A percentile compares a stretch with the other conserved stretches of the same genome.
phyloP scores from a whole-genome alignment of 1,140 invertebrate species.

The Lineus longissimus region DNA sequence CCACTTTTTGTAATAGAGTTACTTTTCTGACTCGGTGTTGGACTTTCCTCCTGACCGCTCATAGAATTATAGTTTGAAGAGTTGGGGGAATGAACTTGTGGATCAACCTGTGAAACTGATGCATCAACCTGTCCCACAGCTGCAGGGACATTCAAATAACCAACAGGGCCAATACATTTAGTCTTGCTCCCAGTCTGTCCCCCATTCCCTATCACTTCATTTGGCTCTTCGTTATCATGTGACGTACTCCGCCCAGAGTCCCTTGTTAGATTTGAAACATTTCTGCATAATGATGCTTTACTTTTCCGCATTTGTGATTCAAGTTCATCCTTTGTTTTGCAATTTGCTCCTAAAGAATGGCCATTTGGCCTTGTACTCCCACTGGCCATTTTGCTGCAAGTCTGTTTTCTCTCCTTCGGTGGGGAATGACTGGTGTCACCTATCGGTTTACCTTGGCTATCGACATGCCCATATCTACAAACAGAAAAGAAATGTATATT shows the following conservation, averaged over 20 bases:
- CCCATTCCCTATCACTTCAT: constrained; percentile 8
- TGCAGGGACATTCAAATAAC: constrained; percentile 38
- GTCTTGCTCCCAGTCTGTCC: constrained; percentile 23
- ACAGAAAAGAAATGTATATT: neutral
- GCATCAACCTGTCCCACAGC: constrained; percentile 5
- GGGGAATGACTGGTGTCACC: constrained; percentile 8
- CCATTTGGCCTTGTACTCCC: neutral
- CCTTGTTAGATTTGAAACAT: constrained; percentile 40
- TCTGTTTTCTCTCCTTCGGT: neutral
- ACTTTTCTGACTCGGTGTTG: neutral
- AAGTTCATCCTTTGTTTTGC: neutral
- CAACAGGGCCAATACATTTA: constrained; percentile 34
- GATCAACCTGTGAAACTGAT: neutral
- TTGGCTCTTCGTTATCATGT: constrained; percentile 26
- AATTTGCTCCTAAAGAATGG: neutral
- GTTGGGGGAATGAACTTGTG: constrained; percentile 7
- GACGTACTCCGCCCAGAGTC: constrained; percentile 42
- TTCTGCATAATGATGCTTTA: constrained; percentile 34
- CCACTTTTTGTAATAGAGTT: constrained; percentile 7
- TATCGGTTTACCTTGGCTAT: neutral
- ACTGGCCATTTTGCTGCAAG: constrained; percentile 11
- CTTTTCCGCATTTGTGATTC: neutral
- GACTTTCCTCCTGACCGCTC: constrained; percentile 9
- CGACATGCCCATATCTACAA: constrained; percentile 5
- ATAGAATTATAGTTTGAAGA: constrained; percentile 4